Evolutionary conservation across 2,888 invertebrate genomes (phyloP).

Genomic region (Pharmacophagus antenor): DNA sequence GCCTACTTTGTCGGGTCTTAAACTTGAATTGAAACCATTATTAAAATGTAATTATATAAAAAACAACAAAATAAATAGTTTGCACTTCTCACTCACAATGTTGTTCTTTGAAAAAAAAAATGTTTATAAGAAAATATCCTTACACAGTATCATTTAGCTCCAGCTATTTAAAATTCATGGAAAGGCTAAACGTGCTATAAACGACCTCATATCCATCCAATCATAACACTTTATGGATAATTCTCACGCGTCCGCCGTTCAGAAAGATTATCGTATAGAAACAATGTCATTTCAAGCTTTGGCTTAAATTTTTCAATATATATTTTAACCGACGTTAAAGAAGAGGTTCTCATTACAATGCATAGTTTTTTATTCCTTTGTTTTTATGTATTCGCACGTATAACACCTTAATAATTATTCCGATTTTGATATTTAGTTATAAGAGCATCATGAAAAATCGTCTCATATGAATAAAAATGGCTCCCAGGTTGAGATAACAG

Average conservation of each 20-base stretch:
- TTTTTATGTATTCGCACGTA: no score
- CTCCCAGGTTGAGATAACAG: no score
- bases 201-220: not conserved
- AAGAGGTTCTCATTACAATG: no score
- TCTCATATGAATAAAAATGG: no score
- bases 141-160: not conserved
- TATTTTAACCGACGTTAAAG: not conserved
- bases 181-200: conserved; percentile 3
- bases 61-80: not conserved
- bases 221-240: conserved; percentile 2
- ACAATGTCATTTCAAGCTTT: not conserved
- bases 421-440: no score
- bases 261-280: conserved; percentile 2
- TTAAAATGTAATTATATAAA: no score
- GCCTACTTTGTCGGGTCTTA: conserved; percentile 1
- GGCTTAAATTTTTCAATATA: not conserved
- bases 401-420: no score
- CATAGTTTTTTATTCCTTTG: no score
- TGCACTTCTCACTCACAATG: not conserved
- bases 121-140: not conserved
- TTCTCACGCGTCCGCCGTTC: not conserved
- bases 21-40: not conserved
- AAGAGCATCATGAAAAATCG: no score
- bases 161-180: conserved; percentile 11
- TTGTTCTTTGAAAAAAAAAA: not conserved